Base-by-base conservation (phyloP, 2,113 vertebrate species). In the Equus quagga region DNA sequence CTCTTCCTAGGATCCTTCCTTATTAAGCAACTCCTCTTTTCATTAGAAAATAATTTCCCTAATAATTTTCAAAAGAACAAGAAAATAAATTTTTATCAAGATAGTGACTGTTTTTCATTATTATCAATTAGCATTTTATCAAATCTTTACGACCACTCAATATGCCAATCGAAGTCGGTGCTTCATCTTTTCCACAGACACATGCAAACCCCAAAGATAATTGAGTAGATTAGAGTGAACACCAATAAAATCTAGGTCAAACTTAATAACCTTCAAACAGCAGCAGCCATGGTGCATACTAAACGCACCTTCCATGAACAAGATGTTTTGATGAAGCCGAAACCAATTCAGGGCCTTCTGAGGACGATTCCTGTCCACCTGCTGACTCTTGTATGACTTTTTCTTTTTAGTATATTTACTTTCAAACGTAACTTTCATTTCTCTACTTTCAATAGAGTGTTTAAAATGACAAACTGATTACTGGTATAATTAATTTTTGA, bases 221-320 rank as follows among this genome's bases (percentile, higher is more conserved):
- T 0, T 2, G 33, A 97, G 89, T 44, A 97, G 95, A 98, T 98
- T 96, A 98, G 94, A 78, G 46, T 67, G 51, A 69, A 97, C 51
- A 97, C 67, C 91, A 97, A 84, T 58, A 96, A 98, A 98, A 98
- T 97, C 94, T 81, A 96, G 96, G 94, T 97, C 96, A 98, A 86
- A 89, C 70, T 96, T 97, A 98, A 97, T 97, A 97, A 98, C 82
- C n/a, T 98, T 95, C n/a, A 24, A 96, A 96, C 51, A 93, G 49
- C 75, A 92, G 72, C 67, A 96, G 89, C 79, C 84, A 96, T 23
- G 9, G 87, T 78, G 82, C 97, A 96, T 98, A 94, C 95, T 94
- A 98, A 98, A 75, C 2, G 64, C 92, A 56, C 81, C 80, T 95
- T 76, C 89, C 58, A 94, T 49, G 14, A 98, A 46, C 21, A 24